phyloP scores from a whole-genome alignment of 2,113 vertebrate species.

The Mionectes macconnelli region DNA sequence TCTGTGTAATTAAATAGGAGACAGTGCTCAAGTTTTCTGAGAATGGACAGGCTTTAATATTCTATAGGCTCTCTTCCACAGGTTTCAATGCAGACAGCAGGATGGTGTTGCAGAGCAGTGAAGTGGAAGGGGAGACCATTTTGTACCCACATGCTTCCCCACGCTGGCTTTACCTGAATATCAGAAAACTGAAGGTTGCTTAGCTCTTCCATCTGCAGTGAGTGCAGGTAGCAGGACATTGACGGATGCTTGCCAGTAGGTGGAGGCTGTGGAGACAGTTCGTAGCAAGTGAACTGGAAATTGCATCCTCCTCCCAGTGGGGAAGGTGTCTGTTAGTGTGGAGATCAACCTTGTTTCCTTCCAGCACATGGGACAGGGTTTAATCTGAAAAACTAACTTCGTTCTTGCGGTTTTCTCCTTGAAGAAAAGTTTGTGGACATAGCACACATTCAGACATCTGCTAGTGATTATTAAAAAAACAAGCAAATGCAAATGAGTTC shows the following conservation, averaged over 20 bases:
- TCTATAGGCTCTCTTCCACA: neutral
- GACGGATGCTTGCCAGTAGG: neutral
- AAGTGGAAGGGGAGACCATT: neutral
- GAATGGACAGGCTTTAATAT: neutral
- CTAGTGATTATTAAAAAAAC: neutral
- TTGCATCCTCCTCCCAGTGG: neutral
- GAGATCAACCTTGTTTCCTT: neutral
- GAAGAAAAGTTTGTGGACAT: neutral
- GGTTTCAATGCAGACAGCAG: accelerated
- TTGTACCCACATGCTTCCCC: neutral
- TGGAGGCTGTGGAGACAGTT: neutral
- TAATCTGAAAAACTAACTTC: neutral
- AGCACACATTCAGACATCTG: neutral
- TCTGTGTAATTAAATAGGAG: neutral
- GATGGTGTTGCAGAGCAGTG: neutral
- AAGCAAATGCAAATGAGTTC: neutral
- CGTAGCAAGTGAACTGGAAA: neutral
- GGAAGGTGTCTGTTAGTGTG: neutral
- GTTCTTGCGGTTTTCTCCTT: neutral
- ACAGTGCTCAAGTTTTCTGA: neutral
- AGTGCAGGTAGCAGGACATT: neutral
- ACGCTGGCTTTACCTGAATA: accelerated
- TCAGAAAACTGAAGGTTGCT: neutral
- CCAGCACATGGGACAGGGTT: neutral
- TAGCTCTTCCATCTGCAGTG: accelerated